Conservation (phyloP, 2,797 vertebrate genomes). For the Euphonia xanthogaster region DNA sequence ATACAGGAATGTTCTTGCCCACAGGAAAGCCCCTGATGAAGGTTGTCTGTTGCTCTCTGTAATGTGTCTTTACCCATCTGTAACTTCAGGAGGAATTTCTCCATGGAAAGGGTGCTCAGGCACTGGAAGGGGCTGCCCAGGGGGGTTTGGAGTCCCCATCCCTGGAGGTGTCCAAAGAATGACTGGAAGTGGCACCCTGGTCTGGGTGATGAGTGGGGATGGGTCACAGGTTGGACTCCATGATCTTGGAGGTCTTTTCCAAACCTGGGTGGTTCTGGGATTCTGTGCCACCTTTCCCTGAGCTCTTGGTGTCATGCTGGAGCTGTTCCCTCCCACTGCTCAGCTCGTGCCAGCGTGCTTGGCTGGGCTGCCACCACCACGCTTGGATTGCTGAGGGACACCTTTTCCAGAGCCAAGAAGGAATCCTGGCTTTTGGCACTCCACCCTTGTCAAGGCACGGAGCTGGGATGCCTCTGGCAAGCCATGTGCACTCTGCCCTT, state of each 20-base stretch:
- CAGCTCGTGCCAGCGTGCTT: background rate
- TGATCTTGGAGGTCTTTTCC: background rate
- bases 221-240: rapidly evolving
- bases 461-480: background rate
- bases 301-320: background rate
- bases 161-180: background rate
- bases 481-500: rapidly evolving
- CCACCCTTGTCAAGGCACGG: background rate
- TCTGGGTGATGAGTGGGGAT: no score
- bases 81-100: background rate
- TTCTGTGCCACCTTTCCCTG: background rate
- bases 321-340: background rate
- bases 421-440: background rate
- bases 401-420: conserved; percentile 2
- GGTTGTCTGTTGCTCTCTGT: background rate
- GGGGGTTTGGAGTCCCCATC: background rate
- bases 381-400: background rate
- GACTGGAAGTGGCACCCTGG: background rate
- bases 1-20: background rate
- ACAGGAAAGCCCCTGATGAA: background rate
- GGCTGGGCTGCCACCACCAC: background rate
- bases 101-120: background rate
- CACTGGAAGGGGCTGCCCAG: background rate
- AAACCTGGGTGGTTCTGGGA: rapidly evolving
- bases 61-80: background rate